Base-by-base conservation (phyloP, 2,888 invertebrate species). In the Polymixis lichenea region DNA sequence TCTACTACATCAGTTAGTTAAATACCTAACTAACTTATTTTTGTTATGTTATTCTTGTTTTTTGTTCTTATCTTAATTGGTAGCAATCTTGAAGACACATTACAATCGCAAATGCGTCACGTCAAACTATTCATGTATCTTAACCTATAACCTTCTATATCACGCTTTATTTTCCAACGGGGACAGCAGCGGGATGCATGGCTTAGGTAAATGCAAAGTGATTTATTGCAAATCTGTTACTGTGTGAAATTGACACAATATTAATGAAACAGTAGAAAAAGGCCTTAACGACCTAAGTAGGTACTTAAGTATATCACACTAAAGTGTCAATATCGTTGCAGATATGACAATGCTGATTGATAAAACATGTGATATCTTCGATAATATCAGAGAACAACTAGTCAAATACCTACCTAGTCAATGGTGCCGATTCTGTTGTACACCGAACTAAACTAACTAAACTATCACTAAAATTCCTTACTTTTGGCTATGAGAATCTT, bases 21-120 rank as follows among this genome's bases (percentile, higher is more conserved):
- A n/a, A n/a, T n/a, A n/a, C n/a, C n/a, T n/a, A n/a, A n/a, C n/a
- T n/a, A n/a, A n/a, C n/a, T n/a, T n/a, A n/a, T 13, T 19, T 22
- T 22, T 32, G 8, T 46, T 22, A 77, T 77, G 22, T 49, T 77
- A 61, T 56, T 62, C 17, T 32, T 72, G 43, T 56, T 78, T 43
- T 5, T 78, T 78, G 8, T 51, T 56, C 64, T 53, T 72, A 79
- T 72, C 72, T 15, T 17, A 43, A 43, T 53, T 72, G 53, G 51
- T 51, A 25, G 56, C 56, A 72, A 78, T 71, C 55, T 56, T 51
- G 49, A 22, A 64, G 2, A 55, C 9, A 55, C 38, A 56, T 72
- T 58, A 46, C 32, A 15, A 53, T n/a, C 3, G 9, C 19, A 55
- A 56, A 58, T 79, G 51, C 80, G 80, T 78, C 77, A 76, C 66